These are phyloP conservation scores for Balaeniceps rex DNA, from an alignment of 2,113 vertebrate species.

Conservation along the genomic window DNA sequence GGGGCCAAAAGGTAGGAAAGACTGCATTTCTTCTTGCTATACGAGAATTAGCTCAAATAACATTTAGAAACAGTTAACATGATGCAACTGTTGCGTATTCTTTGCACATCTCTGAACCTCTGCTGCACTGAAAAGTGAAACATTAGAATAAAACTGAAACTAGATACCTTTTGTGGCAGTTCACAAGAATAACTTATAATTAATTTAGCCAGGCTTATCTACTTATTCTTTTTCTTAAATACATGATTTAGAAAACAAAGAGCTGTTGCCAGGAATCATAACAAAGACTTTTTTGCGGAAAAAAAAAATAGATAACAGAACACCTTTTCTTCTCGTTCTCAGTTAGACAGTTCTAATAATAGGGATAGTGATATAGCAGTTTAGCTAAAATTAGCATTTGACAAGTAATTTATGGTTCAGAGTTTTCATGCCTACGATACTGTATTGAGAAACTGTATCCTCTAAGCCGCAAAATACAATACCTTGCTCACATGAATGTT, in stretches of 20 bases:
- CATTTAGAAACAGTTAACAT: not conserved
- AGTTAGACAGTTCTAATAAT: slow-evolving; percentile 38
- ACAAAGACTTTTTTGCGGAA: not conserved
- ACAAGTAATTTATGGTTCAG: slow-evolving; percentile 36
- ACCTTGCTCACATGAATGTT: not conserved
- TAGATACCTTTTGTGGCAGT: not conserved
- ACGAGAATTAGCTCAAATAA: not conserved
- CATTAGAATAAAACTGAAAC: not conserved
- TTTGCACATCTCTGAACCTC: not conserved
- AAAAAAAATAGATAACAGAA: not conserved
- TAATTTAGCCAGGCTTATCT: not conserved
- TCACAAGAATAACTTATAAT: not conserved
- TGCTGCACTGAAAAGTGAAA: not conserved
- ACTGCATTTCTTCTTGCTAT: not conserved
- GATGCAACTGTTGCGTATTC: not conserved
- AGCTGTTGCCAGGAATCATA: not conserved
- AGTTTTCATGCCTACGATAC: slow-evolving; percentile 53
- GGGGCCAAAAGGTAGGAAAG: not conserved
- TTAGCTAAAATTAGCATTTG: slow-evolving; percentile 64
- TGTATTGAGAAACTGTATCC: slow-evolving; percentile 34
- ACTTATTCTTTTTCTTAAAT: not conserved
- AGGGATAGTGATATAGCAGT: slow-evolving; percentile 34
- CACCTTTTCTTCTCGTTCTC: slow-evolving; percentile 9
- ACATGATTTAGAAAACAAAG: not conserved
- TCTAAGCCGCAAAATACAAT: slow-evolving; percentile 24